These are phyloP conservation scores for Guaruba guarouba DNA, from an alignment of 2,113 vertebrate genomes.

Conservation along the genomic window DNA sequence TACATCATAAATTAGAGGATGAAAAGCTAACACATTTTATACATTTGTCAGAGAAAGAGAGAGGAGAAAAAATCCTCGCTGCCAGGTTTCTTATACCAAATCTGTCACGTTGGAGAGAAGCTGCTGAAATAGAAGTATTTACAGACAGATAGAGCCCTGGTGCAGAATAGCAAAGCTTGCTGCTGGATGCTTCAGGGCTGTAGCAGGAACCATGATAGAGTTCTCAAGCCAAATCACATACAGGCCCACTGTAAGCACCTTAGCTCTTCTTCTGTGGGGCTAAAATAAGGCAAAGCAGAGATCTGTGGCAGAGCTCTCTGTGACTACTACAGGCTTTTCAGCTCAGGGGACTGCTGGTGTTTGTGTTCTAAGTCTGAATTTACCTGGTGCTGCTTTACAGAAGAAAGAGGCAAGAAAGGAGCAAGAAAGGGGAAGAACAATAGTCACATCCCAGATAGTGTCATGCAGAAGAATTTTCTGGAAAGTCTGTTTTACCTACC, in stretches of 20 bases:
- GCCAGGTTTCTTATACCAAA: conserved; percentile 44
- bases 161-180: conserved; percentile 37
- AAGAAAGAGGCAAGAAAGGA: neutral
- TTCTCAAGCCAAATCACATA: neutral
- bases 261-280: neutral
- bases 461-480: neutral
- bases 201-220: neutral
- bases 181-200: neutral
- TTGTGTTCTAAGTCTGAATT: neutral
- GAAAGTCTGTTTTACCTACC: neutral
- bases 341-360: neutral
- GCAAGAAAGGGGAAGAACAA: neutral
- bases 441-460: neutral
- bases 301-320: neutral
- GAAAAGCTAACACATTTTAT: conserved; percentile 52
- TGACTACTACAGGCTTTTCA: neutral
- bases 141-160: conserved; percentile 36
- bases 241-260: neutral
- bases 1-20: conserved; percentile 56
- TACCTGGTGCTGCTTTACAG: neutral
- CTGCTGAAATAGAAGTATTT: conserved; percentile 58
- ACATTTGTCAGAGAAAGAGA: conserved; percentile 44
- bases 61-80: neutral
- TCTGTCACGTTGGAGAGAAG: conserved; percentile 25
- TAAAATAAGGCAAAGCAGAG: neutral